Conservation (phyloP, 1,140 invertebrate genomes). For the Cotesia glomerata region DNA sequence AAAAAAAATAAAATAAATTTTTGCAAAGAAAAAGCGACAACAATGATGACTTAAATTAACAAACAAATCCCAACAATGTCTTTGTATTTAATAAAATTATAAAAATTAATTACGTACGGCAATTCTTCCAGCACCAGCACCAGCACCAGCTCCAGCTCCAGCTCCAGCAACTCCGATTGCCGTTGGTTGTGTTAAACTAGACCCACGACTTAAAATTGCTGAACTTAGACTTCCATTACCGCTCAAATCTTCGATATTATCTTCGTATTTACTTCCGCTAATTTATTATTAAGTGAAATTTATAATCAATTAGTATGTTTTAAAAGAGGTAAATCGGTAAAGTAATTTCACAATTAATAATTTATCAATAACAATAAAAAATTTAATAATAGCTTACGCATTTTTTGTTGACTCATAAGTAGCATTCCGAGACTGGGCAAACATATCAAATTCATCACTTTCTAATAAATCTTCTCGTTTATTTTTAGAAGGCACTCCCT, state of each 20-base stretch:
- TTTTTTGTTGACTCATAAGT: conserved; percentile 75
- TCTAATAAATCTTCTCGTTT: conserved; percentile 56
- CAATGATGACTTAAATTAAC: no score
- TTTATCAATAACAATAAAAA: neutral
- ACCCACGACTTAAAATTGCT: conserved; percentile 54
- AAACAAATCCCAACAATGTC: no score
- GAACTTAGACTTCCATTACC: conserved; percentile 58
- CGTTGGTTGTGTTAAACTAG: conserved; percentile 41
- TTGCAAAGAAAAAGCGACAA: no score
- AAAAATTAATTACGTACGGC: conserved; percentile 44
- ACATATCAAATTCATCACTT: conserved; percentile 87
- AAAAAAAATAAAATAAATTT: neutral
- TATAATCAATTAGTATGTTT: no score
- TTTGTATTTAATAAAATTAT: neutral
- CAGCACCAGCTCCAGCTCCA: conserved; percentile 7
- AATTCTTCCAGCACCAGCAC: conserved; percentile 32
- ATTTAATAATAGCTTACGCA: conserved; percentile 60
- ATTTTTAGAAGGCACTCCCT: conserved; percentile 22
- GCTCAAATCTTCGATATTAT: conserved; percentile 70
- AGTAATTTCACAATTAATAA: neutral
- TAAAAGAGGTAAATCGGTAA: no score
- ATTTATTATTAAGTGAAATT: conserved; percentile 37
- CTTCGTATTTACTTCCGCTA: conserved; percentile 77
- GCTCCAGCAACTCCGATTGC: conserved; percentile 30
- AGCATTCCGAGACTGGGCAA: conserved; percentile 84